Evolutionary conservation across 2,888 invertebrate genomes (phyloP).

Genomic region (Leptothorax acervorum): DNA sequence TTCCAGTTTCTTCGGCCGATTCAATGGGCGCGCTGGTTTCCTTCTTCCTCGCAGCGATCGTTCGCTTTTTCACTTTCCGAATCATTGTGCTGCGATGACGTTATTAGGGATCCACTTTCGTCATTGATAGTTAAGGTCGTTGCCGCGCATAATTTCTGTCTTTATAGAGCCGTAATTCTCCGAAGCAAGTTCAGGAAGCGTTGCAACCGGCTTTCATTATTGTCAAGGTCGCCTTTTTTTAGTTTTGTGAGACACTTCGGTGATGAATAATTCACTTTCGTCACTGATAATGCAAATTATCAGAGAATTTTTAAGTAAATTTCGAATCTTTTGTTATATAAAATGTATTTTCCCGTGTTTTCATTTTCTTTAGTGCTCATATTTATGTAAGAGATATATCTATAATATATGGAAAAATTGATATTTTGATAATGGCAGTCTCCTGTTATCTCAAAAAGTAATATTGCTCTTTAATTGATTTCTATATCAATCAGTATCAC

Average conservation of each 20-base stretch:
- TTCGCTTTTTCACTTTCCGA: constrained; percentile 38
- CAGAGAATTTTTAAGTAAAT: background rate
- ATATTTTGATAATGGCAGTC: background rate
- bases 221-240: background rate
- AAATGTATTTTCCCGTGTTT: background rate
- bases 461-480: background rate
- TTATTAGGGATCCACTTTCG: constrained; percentile 36
- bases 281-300: background rate
- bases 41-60: background rate
- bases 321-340: background rate
- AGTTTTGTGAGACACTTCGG: background rate
- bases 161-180: background rate
- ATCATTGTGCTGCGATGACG: constrained; percentile 4
- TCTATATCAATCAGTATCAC: background rate
- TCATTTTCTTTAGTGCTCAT: background rate
- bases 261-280: constrained; percentile 1
- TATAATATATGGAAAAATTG: background rate
- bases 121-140: constrained; percentile 14
- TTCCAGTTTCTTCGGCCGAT: constrained; percentile 23
- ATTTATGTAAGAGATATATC: background rate
- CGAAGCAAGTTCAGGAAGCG: background rate
- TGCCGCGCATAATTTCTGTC: constrained; percentile 10
- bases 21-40: background rate
- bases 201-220: background rate
- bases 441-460: background rate